These are phyloP conservation scores for Scatophagus argus DNA, from an alignment of 2,113 vertebrate genomes.

Conservation along the genomic window DNA sequence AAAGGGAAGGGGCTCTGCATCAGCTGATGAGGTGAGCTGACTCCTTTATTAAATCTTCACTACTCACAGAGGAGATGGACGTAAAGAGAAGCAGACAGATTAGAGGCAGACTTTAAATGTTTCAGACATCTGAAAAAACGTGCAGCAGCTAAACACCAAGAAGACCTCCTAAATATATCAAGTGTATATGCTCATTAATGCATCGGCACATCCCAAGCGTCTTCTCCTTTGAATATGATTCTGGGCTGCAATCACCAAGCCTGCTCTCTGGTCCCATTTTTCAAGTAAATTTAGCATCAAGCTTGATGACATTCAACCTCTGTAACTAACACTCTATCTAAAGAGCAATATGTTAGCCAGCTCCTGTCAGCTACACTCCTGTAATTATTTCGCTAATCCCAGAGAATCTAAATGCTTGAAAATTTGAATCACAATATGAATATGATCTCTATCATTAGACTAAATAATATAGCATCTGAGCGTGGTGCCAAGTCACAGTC, in stretches of 20 bases:
- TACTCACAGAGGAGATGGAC: background rate
- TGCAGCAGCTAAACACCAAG: constrained; percentile 11
- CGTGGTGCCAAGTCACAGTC: constrained; percentile 26
- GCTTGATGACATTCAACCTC: constrained; percentile 41
- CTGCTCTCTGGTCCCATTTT: constrained; percentile 39
- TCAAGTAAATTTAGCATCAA: constrained; percentile 55
- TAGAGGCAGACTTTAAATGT: background rate
- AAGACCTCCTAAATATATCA: constrained; percentile 29
- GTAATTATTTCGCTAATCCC: constrained; percentile 56
- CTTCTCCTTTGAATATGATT: constrained; percentile 18
- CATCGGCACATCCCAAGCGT: background rate
- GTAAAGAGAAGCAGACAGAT: constrained; percentile 19
- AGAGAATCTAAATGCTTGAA: constrained; percentile 28
- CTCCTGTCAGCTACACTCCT: constrained; percentile 24
- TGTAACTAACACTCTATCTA: constrained; percentile 43
- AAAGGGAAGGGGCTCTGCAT: background rate
- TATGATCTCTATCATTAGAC: constrained; percentile 51
- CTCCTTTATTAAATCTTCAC: background rate
- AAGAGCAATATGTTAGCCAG: constrained; percentile 29
- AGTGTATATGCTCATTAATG: constrained; percentile 43
- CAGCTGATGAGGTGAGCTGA: background rate
- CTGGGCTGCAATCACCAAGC: background rate
- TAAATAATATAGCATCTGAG: constrained; percentile 45
- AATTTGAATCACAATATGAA: constrained; percentile 20
- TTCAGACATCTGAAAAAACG: background rate